A percentile compares a stretch with the other conserved stretches of the same genome.
Conservation (phyloP, 2,888 invertebrate genomes). For the Amphipyra berbera region DNA sequence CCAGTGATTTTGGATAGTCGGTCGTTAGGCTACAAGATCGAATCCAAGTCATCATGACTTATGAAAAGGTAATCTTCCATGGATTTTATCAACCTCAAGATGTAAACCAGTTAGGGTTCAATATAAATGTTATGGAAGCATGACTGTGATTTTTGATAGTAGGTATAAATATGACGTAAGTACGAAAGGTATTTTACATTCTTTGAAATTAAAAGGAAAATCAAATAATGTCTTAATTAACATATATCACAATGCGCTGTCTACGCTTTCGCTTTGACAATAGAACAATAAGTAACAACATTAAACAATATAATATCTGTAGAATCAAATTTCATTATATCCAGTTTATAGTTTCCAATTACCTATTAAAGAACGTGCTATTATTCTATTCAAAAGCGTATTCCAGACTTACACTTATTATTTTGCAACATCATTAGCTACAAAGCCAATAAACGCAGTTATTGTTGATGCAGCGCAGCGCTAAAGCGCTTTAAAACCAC, state of each 20-base stretch:
- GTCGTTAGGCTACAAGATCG: too few species aligned
- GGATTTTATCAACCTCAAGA: too few species aligned
- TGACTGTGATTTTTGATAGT: slow-evolving; percentile 15
- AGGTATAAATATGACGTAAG: not conserved
- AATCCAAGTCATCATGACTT: too few species aligned
- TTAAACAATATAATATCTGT: not conserved
- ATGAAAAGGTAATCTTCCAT: too few species aligned
- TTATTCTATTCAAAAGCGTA: slow-evolving; percentile 21
- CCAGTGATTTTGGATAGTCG: too few species aligned
- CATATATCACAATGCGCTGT: too few species aligned
- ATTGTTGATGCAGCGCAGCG: slow-evolving; percentile 14
- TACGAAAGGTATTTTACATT: not conserved
- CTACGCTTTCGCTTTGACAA: not conserved
- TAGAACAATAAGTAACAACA: slow-evolving; percentile 1
- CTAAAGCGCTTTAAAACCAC: slow-evolving; percentile 31
- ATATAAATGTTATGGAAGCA: not conserved
- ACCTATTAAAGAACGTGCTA: slow-evolving; percentile 6
- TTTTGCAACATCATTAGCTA: slow-evolving; percentile 14
- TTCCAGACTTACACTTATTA: slow-evolving; percentile 3
- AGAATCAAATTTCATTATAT: slow-evolving; percentile 7
- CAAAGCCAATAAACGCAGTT: slow-evolving; percentile 12
- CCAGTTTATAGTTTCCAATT: slow-evolving; percentile 5
- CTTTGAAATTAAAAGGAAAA: too few species aligned
- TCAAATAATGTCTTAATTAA: too few species aligned
- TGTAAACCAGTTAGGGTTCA: too few species aligned